A percentile compares a stretch with the other conserved stretches of the same genome.
Conservation (phyloP, 2,113 vertebrate genomes). For the Pica pica region DNA sequence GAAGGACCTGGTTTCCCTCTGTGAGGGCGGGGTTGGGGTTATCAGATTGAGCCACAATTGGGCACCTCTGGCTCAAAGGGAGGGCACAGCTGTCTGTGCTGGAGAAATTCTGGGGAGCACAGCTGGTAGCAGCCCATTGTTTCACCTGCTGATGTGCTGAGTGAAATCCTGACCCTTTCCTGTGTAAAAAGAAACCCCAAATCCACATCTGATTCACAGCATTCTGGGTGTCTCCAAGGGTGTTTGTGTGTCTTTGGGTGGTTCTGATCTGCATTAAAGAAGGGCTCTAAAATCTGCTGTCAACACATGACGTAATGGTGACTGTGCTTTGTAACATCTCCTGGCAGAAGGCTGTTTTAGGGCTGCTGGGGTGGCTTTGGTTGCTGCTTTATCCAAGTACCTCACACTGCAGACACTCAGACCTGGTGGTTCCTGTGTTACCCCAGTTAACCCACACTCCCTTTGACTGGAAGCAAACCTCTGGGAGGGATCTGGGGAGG, state of each 20-base stretch:
- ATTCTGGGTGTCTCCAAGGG: background rate
- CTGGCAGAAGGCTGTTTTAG: background rate
- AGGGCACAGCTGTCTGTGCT: background rate
- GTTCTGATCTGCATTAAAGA: background rate
- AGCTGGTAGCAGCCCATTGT: background rate
- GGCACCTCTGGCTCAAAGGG: background rate
- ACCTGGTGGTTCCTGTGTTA: background rate
- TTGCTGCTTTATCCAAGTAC: background rate
- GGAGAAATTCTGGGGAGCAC: background rate
- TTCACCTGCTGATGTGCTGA: background rate
- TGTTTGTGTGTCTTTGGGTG: background rate
- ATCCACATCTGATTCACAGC: background rate
- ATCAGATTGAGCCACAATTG: fast-evolving
- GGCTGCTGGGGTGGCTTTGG: background rate
- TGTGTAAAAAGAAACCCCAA: background rate
- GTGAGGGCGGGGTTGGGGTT: fast-evolving
- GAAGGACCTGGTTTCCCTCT: background rate
- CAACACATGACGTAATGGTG: background rate
- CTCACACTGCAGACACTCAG: background rate
- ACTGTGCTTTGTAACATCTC: background rate
- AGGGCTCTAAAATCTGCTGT: background rate
- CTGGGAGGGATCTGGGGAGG: background rate
- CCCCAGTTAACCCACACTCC: background rate
- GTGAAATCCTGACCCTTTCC: background rate
- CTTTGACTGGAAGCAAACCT: background rate